Evolutionary conservation across 2,113 vertebrate genomes (phyloP), one percentile per base, ranked within the genome.

Genomic region (Semnornis frantzii): DNA sequence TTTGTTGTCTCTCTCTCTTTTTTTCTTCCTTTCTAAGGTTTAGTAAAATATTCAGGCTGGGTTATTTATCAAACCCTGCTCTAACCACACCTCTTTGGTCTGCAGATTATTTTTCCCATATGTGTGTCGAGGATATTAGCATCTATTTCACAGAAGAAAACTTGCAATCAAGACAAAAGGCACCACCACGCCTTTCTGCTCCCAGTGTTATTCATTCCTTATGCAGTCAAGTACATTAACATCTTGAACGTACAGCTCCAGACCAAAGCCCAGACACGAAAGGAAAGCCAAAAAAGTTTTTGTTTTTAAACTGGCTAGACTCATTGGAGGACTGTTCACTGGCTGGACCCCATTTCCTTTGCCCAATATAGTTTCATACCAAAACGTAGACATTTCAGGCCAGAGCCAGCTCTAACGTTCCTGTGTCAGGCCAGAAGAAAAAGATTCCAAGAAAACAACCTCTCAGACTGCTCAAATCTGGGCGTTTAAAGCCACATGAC

Each of bases 291-390:
- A 89, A 46, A 74, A 52, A 52, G 50, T 24, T 48, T 92, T 95
- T 96, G 92, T 93, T 96, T 96, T 95, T 5, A 25, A 79, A 87
- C 87, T 42, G 93, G 88, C 92, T 65, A 93, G 96, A 96, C 92
- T 89, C 69, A n/a, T 73, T 86, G 73, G 93, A 77, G 52, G 90
- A 91, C 87, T 24, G 44, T 31, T 89, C 81, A 33, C 74, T 93
- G 91, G 87, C 93, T 87, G 58, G 71, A 24, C 69, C 87, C 69
- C 58, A 28, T 91, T 93, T 83, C 85, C 95, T 90, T 59, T 57
- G 75, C 94, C 87, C 87, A 84, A 31, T 46, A 59, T 37, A 55
- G 66, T 73, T 79, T 75, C 63, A 52, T 75, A 55, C 19, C 20
- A 76, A 82, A 82, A 28, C 37, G 3, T 7, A 39, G 94, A 91